Percentiles rank a stretch among this genome's conserved stretches.
Evolutionary conservation across 2,113 vertebrate genomes (phyloP).

Genomic region (Emydura subglobosa): DNA sequence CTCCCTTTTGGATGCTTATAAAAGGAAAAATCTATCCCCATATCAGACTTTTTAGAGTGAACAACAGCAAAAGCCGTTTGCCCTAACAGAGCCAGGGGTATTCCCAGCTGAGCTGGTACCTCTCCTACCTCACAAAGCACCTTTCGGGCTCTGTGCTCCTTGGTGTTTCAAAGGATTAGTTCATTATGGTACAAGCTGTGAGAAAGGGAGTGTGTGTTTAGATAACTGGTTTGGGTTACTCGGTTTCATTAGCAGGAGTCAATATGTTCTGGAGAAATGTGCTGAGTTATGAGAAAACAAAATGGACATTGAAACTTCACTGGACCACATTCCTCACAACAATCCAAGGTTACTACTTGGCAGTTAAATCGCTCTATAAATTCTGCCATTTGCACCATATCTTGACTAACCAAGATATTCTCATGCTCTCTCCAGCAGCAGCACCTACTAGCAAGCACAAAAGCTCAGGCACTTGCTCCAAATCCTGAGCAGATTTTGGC

Average conservation of each 20-base stretch:
- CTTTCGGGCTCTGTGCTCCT: accelerated
- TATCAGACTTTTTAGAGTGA: neutral
- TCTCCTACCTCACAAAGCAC: neutral
- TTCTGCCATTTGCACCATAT: neutral
- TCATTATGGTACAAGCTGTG: neutral
- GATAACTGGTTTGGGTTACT: neutral
- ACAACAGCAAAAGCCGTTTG: neutral
- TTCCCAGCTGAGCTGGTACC: neutral
- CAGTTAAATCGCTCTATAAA: neutral
- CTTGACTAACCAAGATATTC: accelerated
- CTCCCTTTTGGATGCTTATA: neutral
- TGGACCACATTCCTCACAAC: neutral
- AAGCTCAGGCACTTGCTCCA: accelerated
- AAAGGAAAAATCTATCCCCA: neutral
- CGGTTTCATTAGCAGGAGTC: neutral
- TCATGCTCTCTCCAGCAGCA: slow-evolving; percentile 46
- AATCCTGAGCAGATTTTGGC: accelerated
- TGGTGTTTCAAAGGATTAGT: neutral
- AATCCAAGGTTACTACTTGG: accelerated
- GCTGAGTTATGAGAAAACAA: neutral
- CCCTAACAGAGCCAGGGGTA: neutral
- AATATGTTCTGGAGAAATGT: neutral
- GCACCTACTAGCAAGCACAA: slow-evolving; percentile 43
- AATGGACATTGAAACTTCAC: neutral
- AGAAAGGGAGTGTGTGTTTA: neutral